Evolutionary conservation across 2,888 invertebrate genomes (phyloP).

Genomic region (Leptopilina syphax): DNA sequence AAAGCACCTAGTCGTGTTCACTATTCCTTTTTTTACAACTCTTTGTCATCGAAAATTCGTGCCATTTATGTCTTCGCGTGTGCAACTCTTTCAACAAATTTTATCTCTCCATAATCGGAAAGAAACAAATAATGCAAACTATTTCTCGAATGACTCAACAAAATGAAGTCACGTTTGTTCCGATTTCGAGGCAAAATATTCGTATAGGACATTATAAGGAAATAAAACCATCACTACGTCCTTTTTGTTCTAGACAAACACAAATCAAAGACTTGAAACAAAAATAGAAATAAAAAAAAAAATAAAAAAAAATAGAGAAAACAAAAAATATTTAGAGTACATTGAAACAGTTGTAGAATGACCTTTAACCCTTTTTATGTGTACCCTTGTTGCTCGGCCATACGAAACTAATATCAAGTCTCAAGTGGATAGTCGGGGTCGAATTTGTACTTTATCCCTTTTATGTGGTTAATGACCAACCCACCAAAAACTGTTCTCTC

Average conservation of each 20-base stretch:
- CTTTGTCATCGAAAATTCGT: background rate
- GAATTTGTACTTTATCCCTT: conserved; percentile 9
- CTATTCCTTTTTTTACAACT: background rate
- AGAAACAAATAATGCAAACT: conserved; percentile 16
- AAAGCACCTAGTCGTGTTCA: background rate
- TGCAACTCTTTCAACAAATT: background rate
- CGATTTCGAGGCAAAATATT: conserved; percentile 13
- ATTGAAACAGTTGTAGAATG: background rate
- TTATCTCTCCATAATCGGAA: conserved; percentile 5
- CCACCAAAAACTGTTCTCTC: background rate
- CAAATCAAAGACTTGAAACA: no score
- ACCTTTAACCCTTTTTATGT: conserved; percentile 30
- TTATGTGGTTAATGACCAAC: conserved; percentile 20
- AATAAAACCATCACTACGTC: background rate
- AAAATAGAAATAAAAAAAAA: no score
- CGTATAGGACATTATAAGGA: background rate
- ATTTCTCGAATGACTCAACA: conserved; percentile 28
- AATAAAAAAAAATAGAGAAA: no score
- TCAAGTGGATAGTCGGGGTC: background rate
- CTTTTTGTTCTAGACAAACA: background rate
- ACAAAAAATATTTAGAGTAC: conserved; percentile 5
- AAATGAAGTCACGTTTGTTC: conserved; percentile 38
- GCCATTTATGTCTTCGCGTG: background rate
- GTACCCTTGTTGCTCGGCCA: background rate
- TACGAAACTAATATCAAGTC: conserved; percentile 32